These are phyloP conservation scores for Acrocephalus kingi DNA, from an alignment of 2,113 vertebrate genomes.

Conservation along the genomic window DNA sequence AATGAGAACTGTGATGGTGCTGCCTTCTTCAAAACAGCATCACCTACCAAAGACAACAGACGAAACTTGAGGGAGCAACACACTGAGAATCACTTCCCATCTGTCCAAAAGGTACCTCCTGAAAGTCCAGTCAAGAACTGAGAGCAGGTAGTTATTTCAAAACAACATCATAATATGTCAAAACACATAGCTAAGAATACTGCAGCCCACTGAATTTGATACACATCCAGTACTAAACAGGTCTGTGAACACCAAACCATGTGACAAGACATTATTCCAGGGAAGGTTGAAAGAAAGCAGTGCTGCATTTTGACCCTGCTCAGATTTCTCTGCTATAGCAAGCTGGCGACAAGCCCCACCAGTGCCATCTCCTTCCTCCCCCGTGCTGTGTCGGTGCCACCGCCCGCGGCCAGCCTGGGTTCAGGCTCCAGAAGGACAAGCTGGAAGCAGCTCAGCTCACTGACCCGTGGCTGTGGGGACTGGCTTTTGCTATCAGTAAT, in stretches of 20 bases:
- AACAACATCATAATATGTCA: background rate
- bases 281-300: background rate
- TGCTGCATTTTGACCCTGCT: background rate
- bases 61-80: fast-evolving
- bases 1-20: background rate
- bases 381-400: fast-evolving
- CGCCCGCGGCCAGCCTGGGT: fast-evolving
- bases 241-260: background rate
- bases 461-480: background rate
- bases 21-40: background rate
- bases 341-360: fast-evolving
- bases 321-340: background rate
- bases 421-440: background rate
- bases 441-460: background rate
- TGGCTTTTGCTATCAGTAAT: background rate
- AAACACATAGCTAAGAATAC: background rate
- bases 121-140: background rate
- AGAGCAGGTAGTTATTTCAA: background rate
- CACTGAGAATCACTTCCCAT: background rate
- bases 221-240: background rate
- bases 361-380: background rate
- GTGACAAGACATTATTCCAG: background rate
- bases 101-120: background rate
- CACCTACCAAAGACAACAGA: background rate
- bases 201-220: background rate